Evolutionary conservation across 2,888 invertebrate species (phyloP), one percentile per base, ranked within the genome.

Genomic region (Amblyjoppa proteus): DNA sequence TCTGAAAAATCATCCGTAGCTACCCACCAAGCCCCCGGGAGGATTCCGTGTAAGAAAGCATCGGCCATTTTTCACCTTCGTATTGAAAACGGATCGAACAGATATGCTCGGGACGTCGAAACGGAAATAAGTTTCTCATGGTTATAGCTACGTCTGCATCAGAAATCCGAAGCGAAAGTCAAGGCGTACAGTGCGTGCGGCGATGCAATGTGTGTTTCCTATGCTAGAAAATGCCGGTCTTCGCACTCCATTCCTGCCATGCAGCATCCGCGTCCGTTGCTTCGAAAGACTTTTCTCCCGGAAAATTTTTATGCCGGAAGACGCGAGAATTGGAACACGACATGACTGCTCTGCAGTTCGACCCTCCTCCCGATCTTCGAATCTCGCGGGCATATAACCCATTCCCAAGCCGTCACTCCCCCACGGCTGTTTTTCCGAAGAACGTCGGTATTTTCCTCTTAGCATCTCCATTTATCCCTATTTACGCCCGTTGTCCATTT

Each of bases 251-350:
- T 13, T 25, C 13, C 31, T 61, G 61, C 61, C 16, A 31, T 11
- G 28, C 13, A 4, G 13, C 31, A 61, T 61, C 13, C 31, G 3
- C 5, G 16, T 31, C 31, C 28, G 25, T 31, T 5, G 61, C 34
- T 7, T 64, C 31, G 34, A 64, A 31, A 16, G 61, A 64, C 28
- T 61, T 61, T 34, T 16, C 28, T 31, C 61, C 6, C 7, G 31
- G 16, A 64, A 64, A 31, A 64, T 31, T 61, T 25, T 61, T 61
- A n/a, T 34, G 34, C 34, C 16, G 13, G 20, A 49, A 3, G 64
- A 64, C n/a, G n/a, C 45, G 34, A 31, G 31, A 61, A 74, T 20
- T 75, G 34, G 34, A 66, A 64, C 64, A 20, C 49, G n/a, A n/a
- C 34, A 66, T 31, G 75, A 64, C 13, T 75, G 49, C 75, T 64